A percentile compares a stretch with the other conserved stretches of the same genome.
phyloP scores from a whole-genome alignment of 2,797 vertebrate species.

The Takifugu rubripes region DNA sequence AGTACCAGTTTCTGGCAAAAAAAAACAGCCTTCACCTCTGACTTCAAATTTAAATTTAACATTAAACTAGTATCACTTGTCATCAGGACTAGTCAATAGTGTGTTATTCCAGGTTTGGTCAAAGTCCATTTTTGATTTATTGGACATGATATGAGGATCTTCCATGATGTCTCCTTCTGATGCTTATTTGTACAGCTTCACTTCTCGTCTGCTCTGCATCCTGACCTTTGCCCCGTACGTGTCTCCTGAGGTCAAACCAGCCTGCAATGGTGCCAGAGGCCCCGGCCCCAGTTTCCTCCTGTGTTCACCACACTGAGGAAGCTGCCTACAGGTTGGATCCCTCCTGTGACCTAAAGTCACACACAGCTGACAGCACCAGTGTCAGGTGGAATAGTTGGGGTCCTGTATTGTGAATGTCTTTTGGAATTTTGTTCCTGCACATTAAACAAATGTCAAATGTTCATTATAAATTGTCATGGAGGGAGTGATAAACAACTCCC shows the following conservation, averaged over 20 bases:
- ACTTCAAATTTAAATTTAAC: no score
- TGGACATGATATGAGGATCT: no score
- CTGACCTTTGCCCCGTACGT: neutral
- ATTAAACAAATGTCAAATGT: conserved; percentile 9
- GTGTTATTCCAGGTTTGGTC: no score
- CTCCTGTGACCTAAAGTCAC: neutral
- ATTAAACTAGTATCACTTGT: no score
- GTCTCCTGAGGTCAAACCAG: neutral
- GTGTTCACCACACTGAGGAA: neutral
- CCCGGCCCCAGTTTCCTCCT: neutral
- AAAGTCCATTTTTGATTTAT: no score
- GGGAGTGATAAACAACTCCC: conserved; percentile 24
- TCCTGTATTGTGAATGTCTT: neutral
- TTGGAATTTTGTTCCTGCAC: neutral
- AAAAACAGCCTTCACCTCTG: no score
- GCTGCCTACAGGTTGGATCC: neutral
- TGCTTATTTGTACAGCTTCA: neutral
- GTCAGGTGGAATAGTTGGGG: no score
- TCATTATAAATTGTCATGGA: neutral
- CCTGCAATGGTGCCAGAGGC: neutral
- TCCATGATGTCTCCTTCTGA: neutral
- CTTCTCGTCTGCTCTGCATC: neutral
- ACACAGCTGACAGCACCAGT: neutral
- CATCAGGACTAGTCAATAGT: no score
- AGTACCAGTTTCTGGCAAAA: no score